Base-by-base conservation (phyloP, 53 echinoderm and acorn worm species). In the Holothuria leucospilota region DNA sequence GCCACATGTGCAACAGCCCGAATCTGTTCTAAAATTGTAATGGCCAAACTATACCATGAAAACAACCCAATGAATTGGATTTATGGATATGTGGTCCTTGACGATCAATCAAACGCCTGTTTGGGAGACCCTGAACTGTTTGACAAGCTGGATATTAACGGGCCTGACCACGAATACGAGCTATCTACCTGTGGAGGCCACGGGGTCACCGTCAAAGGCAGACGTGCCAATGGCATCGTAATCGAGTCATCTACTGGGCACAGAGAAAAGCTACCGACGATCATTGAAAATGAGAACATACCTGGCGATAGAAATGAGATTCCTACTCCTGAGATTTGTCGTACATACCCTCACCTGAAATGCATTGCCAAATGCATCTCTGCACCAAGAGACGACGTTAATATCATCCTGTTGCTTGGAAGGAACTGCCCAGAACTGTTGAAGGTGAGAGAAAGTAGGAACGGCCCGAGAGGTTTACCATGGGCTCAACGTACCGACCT, bases 401-500 rank as follows among this genome's bases (percentile, higher is more conserved):
- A 81, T 25, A 89, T 89, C 16, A 0, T 85, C 9, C 68, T 88
- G 0, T 86, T 92, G 30, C 68, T 92, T 16, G 89, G 86, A 26
- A 75, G 89, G 29, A 84, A 82, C 77, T 89, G 92, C 72, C 92
- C 86, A 6, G 92, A 92, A 65, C 84, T 77, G 20, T 82, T 92
- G 20, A 92, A 92, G 23, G 68, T 92, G 0, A 81, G 92, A 59
- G 86, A 89, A 87, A 80, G 86, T 14, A 82, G 78, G 0, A 92
- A 92, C 40, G 85, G 88, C 39, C 85, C 91, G 1, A 78, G 23
- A 59, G 85, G 85, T 26, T 85, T 75, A 7, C 92, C 89, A 21
- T 92, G 92, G 89, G 92, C 92, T 1, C 89, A 88, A 81, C 86
- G 89, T 21, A 86, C 92, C 3, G 69, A 89, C 60, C 60, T 92